A percentile compares a stretch with the other conserved stretches of the same genome.
Evolutionary conservation across 2,888 invertebrate species (phyloP).

Genomic region (Willowsia nigromaculata): DNA sequence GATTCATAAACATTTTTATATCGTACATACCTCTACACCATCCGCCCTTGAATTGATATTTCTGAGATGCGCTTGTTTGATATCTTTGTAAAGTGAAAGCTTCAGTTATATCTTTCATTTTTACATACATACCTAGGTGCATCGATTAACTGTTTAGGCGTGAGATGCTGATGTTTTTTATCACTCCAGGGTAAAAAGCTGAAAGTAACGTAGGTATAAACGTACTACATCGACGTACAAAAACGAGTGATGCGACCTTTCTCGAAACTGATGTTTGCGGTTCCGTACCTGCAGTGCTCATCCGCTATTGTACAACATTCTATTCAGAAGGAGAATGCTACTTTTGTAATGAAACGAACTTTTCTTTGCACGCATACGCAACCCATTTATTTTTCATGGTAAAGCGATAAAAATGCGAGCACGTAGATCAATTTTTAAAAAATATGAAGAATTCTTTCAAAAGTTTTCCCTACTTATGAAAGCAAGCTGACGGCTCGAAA

Average conservation of each 20-base stretch:
- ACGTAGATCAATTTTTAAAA: not conserved
- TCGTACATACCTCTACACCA: not conserved
- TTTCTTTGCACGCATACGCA: not conserved
- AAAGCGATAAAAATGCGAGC: conserved; percentile 19
- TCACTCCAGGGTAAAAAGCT: not conserved
- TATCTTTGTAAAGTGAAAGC: conserved; percentile 12
- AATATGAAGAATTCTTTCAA: not conserved
- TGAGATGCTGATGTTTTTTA: conserved; percentile 30
- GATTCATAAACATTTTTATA: not conserved
- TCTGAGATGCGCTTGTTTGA: not conserved
- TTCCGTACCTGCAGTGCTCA: not conserved
- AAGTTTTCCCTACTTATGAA: not conserved
- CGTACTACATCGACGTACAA: not conserved
- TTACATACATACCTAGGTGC: not conserved
- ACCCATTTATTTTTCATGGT: conserved; percentile 25
- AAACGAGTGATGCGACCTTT: not conserved
- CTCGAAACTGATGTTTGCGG: not conserved
- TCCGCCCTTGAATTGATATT: conserved; percentile 46
- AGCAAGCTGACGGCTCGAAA: not conserved
- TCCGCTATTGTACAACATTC: not conserved
- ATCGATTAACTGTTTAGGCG: conserved; percentile 32
- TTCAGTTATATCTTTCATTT: not conserved
- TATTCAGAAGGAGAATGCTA: not conserved
- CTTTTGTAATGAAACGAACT: conserved; percentile 3
- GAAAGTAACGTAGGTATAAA: not conserved